These are phyloP conservation scores for Pocillopora grandis DNA, from an alignment of 92 coral and sea anemone genomes.

Conservation along the genomic window DNA sequence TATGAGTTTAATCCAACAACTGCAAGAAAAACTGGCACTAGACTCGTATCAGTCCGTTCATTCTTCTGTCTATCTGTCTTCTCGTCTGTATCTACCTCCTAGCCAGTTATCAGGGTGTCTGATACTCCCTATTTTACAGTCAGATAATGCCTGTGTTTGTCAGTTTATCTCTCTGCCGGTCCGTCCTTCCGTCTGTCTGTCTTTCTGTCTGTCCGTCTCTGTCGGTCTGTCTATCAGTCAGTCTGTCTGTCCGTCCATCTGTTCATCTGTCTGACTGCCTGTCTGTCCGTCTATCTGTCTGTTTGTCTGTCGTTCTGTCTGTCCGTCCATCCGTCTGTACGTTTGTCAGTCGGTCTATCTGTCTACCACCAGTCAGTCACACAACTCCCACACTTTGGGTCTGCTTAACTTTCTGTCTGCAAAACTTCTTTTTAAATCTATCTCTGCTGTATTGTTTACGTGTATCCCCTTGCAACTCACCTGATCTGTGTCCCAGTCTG, in stretches of 20 bases:
- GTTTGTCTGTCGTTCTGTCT: too few species aligned
- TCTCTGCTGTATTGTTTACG: neutral
- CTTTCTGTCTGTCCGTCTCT: too few species aligned
- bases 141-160: neutral
- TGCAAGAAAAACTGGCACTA: too few species aligned
- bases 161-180: neutral
- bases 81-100: neutral
- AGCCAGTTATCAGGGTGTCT: neutral
- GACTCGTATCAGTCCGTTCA: neutral
- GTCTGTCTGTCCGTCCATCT: conserved; percentile 76
- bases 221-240: conserved; percentile 10
- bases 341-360: neutral
- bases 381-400: neutral
- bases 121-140: neutral
- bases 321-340: too few species aligned
- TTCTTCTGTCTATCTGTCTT: neutral
- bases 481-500: conserved; percentile 46
- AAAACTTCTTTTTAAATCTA: neutral
- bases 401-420: neutral
- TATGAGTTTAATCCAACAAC: too few species aligned
- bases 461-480: neutral
- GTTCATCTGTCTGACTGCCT: neutral
- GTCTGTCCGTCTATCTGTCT: neutral
- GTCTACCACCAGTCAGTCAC: neutral
- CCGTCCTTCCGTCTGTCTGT: too few species aligned